Evolutionary conservation across 2,113 vertebrate species (phyloP).

Genomic region (Hypomesus transpacificus): DNA sequence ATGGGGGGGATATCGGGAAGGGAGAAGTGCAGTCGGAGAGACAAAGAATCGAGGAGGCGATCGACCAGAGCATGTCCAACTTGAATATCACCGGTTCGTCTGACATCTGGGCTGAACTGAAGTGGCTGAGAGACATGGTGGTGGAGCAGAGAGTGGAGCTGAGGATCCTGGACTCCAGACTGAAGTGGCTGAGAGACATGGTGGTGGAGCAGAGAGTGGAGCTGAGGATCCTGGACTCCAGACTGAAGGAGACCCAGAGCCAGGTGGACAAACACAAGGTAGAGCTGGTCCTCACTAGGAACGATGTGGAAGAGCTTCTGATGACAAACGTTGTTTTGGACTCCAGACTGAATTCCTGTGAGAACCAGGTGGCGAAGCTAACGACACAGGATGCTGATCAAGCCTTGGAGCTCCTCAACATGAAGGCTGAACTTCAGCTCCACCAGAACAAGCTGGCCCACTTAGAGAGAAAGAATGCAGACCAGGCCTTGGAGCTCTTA

Average conservation of each 20-base stretch:
- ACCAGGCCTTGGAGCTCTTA: too few species aligned
- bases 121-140: neutral
- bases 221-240: neutral
- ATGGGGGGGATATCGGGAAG: neutral
- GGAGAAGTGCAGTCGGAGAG: neutral
- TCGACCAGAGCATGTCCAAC: too few species aligned
- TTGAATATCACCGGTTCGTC: neutral
- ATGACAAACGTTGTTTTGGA: too few species aligned
- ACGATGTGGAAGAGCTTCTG: too few species aligned
- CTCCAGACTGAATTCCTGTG: too few species aligned
- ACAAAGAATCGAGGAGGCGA: too few species aligned
- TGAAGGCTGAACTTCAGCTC: too few species aligned
- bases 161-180: neutral
- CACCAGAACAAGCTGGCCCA: too few species aligned
- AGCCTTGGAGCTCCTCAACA: too few species aligned
- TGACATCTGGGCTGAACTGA: conserved; percentile 2
- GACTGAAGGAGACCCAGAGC: neutral
- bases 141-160: neutral
- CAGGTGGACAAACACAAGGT: neutral
- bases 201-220: neutral
- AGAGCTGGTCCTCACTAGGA: neutral
- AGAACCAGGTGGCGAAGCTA: too few species aligned
- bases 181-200: neutral
- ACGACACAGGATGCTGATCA: too few species aligned
- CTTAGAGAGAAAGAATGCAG: too few species aligned